These are phyloP conservation scores for Indicator maculatus DNA, from an alignment of 2,113 vertebrate genomes.

Conservation along the genomic window DNA sequence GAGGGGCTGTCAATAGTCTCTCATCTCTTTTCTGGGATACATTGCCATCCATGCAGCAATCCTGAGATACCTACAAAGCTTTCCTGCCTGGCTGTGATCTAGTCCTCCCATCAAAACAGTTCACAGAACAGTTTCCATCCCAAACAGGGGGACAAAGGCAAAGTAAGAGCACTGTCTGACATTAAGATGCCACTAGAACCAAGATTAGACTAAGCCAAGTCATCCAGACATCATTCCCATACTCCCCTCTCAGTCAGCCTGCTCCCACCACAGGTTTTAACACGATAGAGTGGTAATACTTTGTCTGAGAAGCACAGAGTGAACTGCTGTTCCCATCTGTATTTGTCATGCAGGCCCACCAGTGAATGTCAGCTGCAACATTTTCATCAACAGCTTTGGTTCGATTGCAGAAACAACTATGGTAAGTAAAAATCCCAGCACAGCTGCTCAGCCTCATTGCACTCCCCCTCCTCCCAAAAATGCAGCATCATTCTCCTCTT, in stretches of 20 bases:
- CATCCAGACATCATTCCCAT: neutral
- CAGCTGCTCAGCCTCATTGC: conserved; percentile 18
- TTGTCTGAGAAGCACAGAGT: neutral
- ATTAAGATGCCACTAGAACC: neutral
- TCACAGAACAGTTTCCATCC: neutral
- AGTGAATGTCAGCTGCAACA: conserved; percentile 98
- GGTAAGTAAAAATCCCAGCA: conserved; percentile 80
- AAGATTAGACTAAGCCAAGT: rapidly evolving
- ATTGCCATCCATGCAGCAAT: rapidly evolving
- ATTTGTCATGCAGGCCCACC: conserved; percentile 87
- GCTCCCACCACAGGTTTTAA: neutral
- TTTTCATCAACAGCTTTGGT: conserved; percentile 99
- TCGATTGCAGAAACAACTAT: conserved; percentile 99
- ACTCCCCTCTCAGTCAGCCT: neutral
- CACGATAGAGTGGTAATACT: neutral
- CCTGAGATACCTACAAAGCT: neutral
- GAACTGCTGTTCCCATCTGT: conserved; percentile 41
- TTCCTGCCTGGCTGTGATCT: neutral
- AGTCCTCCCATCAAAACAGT: neutral
- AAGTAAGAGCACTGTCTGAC: neutral
- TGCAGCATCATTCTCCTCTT: neutral
- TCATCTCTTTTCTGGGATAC: neutral
- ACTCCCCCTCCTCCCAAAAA: neutral
- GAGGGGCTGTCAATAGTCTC: neutral
- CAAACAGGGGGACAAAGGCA: neutral